Evolutionary conservation across 2,113 vertebrate genomes (phyloP), one percentile per base, ranked within the genome.

Genomic region (Corapipo altera): DNA sequence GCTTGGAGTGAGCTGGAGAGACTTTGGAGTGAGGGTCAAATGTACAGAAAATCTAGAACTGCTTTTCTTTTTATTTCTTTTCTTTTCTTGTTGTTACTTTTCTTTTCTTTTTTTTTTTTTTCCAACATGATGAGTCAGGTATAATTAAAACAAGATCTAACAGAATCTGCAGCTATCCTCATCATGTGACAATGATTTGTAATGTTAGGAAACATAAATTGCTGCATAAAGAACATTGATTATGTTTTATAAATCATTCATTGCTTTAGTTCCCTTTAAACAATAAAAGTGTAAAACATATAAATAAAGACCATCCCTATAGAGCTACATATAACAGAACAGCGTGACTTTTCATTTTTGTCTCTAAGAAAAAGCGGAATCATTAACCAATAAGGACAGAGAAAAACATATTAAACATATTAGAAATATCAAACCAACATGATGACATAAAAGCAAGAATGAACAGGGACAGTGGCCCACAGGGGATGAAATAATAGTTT

Each of bases 401-500:
- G 91, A 86, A 94, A 95, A 95, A 92, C 39, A 65, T 95, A 91
- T 95, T 95, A 95, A 96, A 89, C 64, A 39, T 80, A 72, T 92
- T 86, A 93, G 67, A 89, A 88, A 64, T 95, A 85, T 97, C 91
- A 97, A 96, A 91, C 80, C 88, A 95, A 91, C 81, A 92, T 12
- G 80, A 77, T 37, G 57, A 95, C 85, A 90, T 91, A 93, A 95
- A 97, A 94, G 79, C 67, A 80, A 55, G 73, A 94, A 43, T 51
- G 62, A 96, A 58, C 37, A 83, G 64, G 95, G 87, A 91, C 66
- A 81, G 81, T 54, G 27, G 83, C 43, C 81, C 58, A 85, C 30
- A 65, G 85, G 78, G 78, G 82, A 93, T 90, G 66, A 95, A 96
- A 95, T 96, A 95, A 96, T 81, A 94, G 73, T 96, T 97, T 97